Percentiles rank a stretch among this genome's conserved stretches.
Evolutionary conservation across 2,888 invertebrate genomes (phyloP).

Genomic region (Hololepta plana): DNA sequence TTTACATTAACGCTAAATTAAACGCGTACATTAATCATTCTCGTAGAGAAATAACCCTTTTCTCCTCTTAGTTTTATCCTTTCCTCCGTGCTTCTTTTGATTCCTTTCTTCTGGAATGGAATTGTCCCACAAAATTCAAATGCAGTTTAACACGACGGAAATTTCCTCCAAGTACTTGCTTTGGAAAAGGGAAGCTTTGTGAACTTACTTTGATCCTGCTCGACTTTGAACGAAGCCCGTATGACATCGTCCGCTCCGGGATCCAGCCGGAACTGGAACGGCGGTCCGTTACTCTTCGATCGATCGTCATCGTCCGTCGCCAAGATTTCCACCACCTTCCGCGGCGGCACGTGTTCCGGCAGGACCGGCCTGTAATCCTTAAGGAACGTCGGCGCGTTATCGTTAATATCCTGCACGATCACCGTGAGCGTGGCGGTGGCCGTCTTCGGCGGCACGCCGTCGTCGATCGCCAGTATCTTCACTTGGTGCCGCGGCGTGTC

Average conservation of each 20-base stretch:
- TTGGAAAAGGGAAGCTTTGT: no score
- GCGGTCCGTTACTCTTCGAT: constrained; percentile 88
- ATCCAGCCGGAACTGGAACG: constrained; percentile 88
- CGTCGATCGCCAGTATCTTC: constrained; percentile 88
- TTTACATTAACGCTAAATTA: no score
- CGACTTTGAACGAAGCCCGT: constrained; percentile 85
- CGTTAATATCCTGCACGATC: constrained; percentile 88
- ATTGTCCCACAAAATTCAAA: no score
- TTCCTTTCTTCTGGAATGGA: no score
- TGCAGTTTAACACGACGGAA: no score
- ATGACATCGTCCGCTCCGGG: constrained; percentile 89
- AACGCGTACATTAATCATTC: no score
- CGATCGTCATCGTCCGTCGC: constrained; percentile 90
- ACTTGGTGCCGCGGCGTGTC: constrained; percentile 92
- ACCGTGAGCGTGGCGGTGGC: constrained; percentile 88
- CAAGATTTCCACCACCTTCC: constrained; percentile 81
- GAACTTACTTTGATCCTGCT: constrained; percentile 86
- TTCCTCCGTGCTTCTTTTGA: no score
- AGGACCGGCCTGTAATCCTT: constrained; percentile 85
- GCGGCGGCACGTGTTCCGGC: constrained; percentile 81
- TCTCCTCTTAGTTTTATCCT: no score
- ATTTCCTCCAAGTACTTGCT: no score
- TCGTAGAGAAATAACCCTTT: no score
- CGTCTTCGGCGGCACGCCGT: constrained; percentile 82
- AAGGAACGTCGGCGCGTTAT: constrained; percentile 84